A percentile compares a stretch with the other conserved stretches of the same genome.
Evolutionary conservation across 2,113 vertebrate species (phyloP).

Genomic region (Castor canadensis): DNA sequence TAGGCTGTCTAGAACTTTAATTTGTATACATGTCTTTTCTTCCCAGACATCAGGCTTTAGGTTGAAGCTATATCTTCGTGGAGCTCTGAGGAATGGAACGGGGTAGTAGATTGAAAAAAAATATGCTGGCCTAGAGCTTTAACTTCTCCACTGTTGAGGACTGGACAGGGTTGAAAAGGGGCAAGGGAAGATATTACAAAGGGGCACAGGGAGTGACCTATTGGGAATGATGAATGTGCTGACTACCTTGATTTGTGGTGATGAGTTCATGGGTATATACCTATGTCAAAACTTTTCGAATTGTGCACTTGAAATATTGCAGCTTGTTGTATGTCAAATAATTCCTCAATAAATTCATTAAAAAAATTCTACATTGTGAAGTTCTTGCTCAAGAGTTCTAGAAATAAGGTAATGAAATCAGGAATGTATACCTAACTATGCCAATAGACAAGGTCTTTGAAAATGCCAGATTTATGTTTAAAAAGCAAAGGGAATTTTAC

Average conservation of each 20-base stretch:
- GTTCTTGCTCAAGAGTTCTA: background rate
- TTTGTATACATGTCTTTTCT: background rate
- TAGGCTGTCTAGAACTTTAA: background rate
- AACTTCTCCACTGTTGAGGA: background rate
- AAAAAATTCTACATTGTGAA: background rate
- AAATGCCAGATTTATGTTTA: background rate
- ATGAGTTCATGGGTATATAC: background rate
- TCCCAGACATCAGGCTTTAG: background rate
- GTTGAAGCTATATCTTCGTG: background rate
- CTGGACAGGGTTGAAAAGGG: background rate
- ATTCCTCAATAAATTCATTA: background rate
- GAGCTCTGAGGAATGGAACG: background rate
- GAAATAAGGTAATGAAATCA: background rate
- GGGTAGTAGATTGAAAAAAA: background rate
- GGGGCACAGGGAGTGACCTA: background rate
- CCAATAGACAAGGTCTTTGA: background rate
- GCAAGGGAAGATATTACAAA: background rate
- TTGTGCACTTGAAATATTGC: background rate
- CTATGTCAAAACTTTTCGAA: background rate
- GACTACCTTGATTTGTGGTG: background rate
- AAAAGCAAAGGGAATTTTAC: background rate
- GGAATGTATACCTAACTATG: background rate
- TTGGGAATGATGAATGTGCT: background rate
- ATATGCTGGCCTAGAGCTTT: background rate
- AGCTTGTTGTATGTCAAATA: background rate